These are phyloP conservation scores for Bacillus rossius DNA, from an alignment of 1,140 invertebrate species.

Conservation along the genomic window DNA sequence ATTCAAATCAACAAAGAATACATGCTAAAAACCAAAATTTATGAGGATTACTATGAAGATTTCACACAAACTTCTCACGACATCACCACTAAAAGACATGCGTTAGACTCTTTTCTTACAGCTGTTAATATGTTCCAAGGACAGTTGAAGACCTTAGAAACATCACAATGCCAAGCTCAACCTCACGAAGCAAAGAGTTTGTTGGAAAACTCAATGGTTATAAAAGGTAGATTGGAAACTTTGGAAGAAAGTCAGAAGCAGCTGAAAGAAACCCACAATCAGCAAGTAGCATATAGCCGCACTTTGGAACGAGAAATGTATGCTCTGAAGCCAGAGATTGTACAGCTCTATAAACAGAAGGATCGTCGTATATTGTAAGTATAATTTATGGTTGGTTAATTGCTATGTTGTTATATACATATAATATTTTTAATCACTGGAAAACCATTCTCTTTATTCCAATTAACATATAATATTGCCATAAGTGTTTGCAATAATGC, in stretches of 20 bases:
- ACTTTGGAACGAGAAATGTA: conserved; percentile 86
- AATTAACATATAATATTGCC: too few relatives aligned
- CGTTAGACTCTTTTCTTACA: conserved; percentile 78
- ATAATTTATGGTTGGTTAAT: background rate
- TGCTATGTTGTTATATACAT: background rate
- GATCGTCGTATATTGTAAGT: conserved; percentile 49
- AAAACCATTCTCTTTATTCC: too few relatives aligned
- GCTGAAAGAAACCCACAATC: conserved; percentile 69
- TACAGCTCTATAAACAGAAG: conserved; percentile 61
- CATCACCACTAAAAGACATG: conserved; percentile 73
- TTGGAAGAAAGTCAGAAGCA: conserved; percentile 65
- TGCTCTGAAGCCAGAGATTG: conserved; percentile 77
- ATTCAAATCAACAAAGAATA: conserved; percentile 70
- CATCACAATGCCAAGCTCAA: conserved; percentile 70
- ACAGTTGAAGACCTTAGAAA: conserved; percentile 76
- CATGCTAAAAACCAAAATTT: conserved; percentile 60
- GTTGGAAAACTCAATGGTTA: conserved; percentile 67
- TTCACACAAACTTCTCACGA: conserved; percentile 68
- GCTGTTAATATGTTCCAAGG: conserved; percentile 84
- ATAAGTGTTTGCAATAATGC: too few relatives aligned
- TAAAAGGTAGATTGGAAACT: conserved; percentile 60
- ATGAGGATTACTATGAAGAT: conserved; percentile 67
- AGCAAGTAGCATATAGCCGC: conserved; percentile 67
- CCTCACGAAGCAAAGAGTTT: conserved; percentile 78
- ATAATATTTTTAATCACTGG: too few relatives aligned